A percentile compares a stretch with the other conserved stretches of the same genome.
phyloP scores from a whole-genome alignment of 2,888 invertebrate genomes.

The Watsonalla binaria region DNA sequence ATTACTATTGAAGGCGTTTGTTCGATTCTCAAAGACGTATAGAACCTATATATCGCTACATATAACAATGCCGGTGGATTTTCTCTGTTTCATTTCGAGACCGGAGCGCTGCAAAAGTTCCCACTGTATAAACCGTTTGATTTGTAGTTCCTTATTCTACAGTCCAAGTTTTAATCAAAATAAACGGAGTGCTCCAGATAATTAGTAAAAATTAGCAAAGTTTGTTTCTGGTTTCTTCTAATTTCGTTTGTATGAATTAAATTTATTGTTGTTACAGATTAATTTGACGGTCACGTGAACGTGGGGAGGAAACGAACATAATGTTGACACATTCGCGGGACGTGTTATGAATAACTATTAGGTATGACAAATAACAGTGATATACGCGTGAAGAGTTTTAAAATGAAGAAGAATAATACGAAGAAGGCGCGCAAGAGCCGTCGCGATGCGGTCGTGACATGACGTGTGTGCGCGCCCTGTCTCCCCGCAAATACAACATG shows the following conservation, averaged over 20 bases:
- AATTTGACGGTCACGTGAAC: slow-evolving; percentile 36
- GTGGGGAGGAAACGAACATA: slow-evolving; percentile 19
- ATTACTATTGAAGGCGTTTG: slow-evolving; percentile 47
- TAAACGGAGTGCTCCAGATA: slow-evolving; percentile 18
- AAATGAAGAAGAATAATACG: slow-evolving; percentile 48
- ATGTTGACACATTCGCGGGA: slow-evolving; percentile 26
- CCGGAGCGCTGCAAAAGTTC: slow-evolving; percentile 26
- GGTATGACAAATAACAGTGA: slow-evolving; percentile 36
- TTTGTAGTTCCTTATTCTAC: slow-evolving; percentile 28
- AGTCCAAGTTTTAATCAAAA: slow-evolving; percentile 32
- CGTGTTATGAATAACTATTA: slow-evolving; percentile 29
- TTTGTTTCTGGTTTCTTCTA: slow-evolving; percentile 10
- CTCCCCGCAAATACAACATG: slow-evolving; percentile 45
- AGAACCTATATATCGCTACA: slow-evolving; percentile 6
- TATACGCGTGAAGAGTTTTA: slow-evolving; percentile 41
- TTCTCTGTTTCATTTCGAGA: slow-evolving; percentile 27
- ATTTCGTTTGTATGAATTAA: slow-evolving; percentile 10
- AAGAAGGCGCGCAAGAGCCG: slow-evolving; percentile 38
- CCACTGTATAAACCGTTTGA: slow-evolving; percentile 26
- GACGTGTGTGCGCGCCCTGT: slow-evolving; percentile 43
- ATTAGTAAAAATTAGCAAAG: slow-evolving; percentile 20
- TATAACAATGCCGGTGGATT: slow-evolving; percentile 16
- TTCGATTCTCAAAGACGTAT: slow-evolving; percentile 29
- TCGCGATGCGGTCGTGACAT: slow-evolving; percentile 51
- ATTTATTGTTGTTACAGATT: slow-evolving; percentile 47